Evolutionary conservation across 2,797 vertebrate species (phyloP).

Genomic region (Rousettus madagascariensis): DNA sequence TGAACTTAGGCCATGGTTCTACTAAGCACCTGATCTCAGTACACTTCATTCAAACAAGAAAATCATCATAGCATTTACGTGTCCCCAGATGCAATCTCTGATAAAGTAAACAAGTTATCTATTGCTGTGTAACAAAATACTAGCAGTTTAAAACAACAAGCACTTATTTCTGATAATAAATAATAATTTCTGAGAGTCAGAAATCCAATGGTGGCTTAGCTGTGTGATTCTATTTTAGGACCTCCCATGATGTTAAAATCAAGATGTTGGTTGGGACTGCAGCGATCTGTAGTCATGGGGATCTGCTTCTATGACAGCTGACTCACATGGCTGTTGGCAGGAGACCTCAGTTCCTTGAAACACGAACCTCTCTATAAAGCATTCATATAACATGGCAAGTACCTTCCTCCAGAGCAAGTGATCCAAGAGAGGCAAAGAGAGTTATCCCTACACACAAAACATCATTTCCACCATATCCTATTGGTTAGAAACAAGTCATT

Average conservation of each 20-base stretch:
- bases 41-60: not conserved
- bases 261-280: not conserved
- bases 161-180: not conserved
- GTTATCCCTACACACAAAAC: not conserved
- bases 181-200: not conserved
- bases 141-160: not conserved
- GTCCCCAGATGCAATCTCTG: not conserved
- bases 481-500: not conserved
- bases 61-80: not conserved
- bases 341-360: not conserved
- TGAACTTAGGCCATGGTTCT: not conserved
- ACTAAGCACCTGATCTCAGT: not conserved
- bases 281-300: not conserved
- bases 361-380: not conserved
- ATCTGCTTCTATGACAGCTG: not conserved
- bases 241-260: not conserved
- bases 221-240: not conserved
- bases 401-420: not conserved
- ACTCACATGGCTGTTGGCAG: not conserved
- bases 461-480: not conserved
- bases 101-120: conserved; percentile 6
- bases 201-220: not conserved
- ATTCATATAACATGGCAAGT: not conserved
- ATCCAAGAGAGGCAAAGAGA: not conserved
- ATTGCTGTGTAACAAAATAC: not conserved